Evolutionary conservation across 2,797 vertebrate genomes (phyloP).

Genomic region (Spizella passerina): DNA sequence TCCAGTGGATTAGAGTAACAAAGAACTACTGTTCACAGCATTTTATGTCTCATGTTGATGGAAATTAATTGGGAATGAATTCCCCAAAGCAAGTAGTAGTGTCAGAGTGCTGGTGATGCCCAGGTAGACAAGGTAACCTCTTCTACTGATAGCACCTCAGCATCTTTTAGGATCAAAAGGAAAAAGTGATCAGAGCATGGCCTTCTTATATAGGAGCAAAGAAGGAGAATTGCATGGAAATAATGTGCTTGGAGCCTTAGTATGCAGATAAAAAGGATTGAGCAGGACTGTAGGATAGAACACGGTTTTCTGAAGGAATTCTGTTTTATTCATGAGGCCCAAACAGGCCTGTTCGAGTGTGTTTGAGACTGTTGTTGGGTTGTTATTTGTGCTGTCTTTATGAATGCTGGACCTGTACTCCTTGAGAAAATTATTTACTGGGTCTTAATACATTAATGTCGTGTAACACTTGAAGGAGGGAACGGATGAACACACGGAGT

Average conservation of each 20-base stretch:
- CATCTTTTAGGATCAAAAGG: not conserved
- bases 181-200: not conserved
- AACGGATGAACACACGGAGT: accelerated
- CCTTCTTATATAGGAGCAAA: not conserved
- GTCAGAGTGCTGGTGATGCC: not conserved
- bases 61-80: not conserved
- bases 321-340: not conserved
- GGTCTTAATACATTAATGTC: not conserved
- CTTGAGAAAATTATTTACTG: not conserved
- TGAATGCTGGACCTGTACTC: not conserved
- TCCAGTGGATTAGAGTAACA: not conserved
- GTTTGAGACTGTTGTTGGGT: not conserved
- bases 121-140: not conserved
- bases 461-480: not conserved
- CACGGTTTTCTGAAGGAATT: not conserved
- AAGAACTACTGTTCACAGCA: not conserved
- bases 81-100: not conserved
- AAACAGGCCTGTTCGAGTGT: not conserved
- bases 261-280: not conserved
- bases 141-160: not conserved
- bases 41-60: not conserved
- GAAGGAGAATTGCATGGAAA: not conserved
- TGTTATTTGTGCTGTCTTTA: not conserved
- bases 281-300: not conserved
- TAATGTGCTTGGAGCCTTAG: accelerated